phyloP scores from a whole-genome alignment of 2,888 invertebrate genomes.

The Erebia aethiops region DNA sequence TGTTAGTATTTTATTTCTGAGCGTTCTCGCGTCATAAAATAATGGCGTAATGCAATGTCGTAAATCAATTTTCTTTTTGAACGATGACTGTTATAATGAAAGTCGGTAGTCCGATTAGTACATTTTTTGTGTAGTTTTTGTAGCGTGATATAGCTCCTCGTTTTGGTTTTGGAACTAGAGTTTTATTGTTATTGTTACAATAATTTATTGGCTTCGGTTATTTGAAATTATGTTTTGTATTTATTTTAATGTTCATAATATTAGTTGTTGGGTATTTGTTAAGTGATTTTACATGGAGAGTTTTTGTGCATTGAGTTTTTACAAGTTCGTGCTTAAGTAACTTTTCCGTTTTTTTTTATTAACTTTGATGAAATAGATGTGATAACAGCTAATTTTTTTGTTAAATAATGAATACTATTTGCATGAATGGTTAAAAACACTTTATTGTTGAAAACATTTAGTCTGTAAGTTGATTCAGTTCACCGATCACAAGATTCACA shows the following conservation, averaged over 20 bases:
- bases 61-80: constrained; percentile 80
- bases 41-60: constrained; percentile 80
- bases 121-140: constrained; percentile 35
- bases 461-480: background rate
- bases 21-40: constrained; percentile 81
- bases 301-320: background rate
- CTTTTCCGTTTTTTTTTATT: background rate
- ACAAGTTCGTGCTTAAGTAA: background rate
- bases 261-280: constrained; percentile 8
- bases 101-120: constrained; percentile 61
- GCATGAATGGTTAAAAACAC: background rate
- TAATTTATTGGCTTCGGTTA: constrained; percentile 19
- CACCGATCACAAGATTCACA: no score
- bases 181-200: constrained; percentile 59
- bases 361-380: constrained; percentile 1
- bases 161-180: constrained; percentile 32
- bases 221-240: constrained; percentile 14
- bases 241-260: constrained; percentile 12
- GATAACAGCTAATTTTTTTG: background rate
- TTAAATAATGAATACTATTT: background rate
- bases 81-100: constrained; percentile 77
- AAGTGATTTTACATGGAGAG: background rate
- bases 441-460: background rate
- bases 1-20: constrained; percentile 82
- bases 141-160: constrained; percentile 41